phyloP scores from a whole-genome alignment of 1,140 invertebrate genomes.

The Zaprionus africanus region DNA sequence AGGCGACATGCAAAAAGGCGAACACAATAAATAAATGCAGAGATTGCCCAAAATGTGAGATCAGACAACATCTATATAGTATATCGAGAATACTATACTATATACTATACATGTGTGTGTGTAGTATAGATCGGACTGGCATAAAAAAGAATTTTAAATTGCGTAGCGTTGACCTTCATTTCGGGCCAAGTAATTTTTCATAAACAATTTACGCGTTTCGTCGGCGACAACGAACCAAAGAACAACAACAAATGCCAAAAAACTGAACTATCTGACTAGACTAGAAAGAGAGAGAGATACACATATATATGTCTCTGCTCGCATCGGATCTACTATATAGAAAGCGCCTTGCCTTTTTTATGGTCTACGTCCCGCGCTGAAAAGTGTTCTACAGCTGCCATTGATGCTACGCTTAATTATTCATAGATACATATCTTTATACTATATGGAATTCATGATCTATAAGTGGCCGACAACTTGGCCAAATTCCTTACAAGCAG shows the following conservation, averaged over 20 bases:
- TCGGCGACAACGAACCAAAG: constrained; percentile 3
- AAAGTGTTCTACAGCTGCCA: constrained; percentile 63
- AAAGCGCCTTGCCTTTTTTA: constrained; percentile 25
- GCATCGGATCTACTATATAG: constrained; percentile 1
- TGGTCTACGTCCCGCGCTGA: constrained; percentile 41
- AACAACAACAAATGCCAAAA: background rate
- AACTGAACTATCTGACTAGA: constrained; percentile 17
- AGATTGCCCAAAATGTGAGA: constrained; percentile 37
- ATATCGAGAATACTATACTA: background rate
- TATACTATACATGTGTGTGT: constrained; percentile 5
- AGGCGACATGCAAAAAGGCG: constrained; percentile 40
- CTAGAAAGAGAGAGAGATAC: background rate
- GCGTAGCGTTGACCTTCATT: constrained; percentile 80
- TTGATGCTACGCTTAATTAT: constrained; percentile 72
- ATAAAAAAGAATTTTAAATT: constrained; percentile 82
- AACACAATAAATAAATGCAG: constrained; percentile 74
- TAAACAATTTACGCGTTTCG: constrained; percentile 81
- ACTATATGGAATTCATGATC: constrained; percentile 9
- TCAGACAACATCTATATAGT: constrained; percentile 1
- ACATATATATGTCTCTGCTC: background rate
- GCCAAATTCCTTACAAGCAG: constrained; percentile 27
- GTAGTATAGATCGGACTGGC: constrained; percentile 39
- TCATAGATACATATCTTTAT: constrained; percentile 50
- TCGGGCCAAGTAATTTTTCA: constrained; percentile 81
- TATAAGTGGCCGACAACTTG: constrained; percentile 10